phyloP scores from a whole-genome alignment of 2,888 invertebrate genomes.

The Acronicta psi region DNA sequence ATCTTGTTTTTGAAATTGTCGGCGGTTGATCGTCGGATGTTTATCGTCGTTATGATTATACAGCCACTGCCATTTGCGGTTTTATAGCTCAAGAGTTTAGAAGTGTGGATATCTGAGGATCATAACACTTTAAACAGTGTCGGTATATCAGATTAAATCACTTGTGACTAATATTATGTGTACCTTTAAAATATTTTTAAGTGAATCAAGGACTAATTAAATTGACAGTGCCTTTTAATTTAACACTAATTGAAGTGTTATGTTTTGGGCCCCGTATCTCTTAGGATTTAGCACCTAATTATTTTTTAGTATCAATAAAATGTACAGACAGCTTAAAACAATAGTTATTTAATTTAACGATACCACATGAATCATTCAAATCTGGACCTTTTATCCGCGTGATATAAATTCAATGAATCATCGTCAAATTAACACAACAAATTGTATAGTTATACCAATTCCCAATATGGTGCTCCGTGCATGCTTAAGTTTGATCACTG shows the following conservation, averaged over 20 bases:
- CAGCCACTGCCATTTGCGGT: conserved; percentile 54
- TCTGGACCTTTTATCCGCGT: background rate
- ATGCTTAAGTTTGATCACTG: too few species aligned
- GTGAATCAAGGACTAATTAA: conserved; percentile 30
- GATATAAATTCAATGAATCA: too few species aligned
- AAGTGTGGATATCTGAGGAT: conserved; percentile 54
- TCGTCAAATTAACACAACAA: too few species aligned
- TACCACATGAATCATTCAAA: background rate
- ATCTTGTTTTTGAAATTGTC: conserved; percentile 57
- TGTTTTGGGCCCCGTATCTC: background rate
- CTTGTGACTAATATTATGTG: conserved; percentile 35
- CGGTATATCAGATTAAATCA: conserved; percentile 24
- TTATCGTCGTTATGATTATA: conserved; percentile 61
- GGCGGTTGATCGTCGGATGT: conserved; percentile 50
- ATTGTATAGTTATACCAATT: too few species aligned
- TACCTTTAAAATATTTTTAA: conserved; percentile 15
- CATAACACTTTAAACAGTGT: conserved; percentile 46
- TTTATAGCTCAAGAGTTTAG: conserved; percentile 52
- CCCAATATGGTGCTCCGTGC: too few species aligned
- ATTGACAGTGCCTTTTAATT: conserved; percentile 30
- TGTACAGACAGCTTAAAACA: too few species aligned
- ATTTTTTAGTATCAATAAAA: too few species aligned
- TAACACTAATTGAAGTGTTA: conserved; percentile 29
- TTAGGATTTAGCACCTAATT: background rate
- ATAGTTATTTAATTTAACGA: too few species aligned